Evolutionary conservation across 53 echinoderm and acorn worm species (phyloP).

Genomic region (Stichopus horrens): DNA sequence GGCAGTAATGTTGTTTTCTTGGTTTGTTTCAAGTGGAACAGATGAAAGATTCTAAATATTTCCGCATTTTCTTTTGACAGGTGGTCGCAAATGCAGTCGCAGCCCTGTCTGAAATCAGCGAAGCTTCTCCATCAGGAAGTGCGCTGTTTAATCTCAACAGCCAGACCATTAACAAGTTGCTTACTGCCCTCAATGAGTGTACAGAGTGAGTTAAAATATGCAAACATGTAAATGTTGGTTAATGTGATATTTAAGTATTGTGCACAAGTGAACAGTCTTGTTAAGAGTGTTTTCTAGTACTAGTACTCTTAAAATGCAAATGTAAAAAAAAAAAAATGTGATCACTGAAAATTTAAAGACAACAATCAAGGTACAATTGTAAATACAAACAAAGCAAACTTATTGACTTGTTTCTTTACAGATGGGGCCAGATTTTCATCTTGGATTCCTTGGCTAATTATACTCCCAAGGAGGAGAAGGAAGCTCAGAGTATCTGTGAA

Average conservation of each 20-base stretch:
- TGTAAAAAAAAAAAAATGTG: background rate
- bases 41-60: background rate
- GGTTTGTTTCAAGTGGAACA: too few relatives aligned
- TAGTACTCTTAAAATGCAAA: background rate
- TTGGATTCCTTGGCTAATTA: conserved; percentile 89
- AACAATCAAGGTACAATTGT: too few relatives aligned
- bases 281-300: background rate
- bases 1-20: too few relatives aligned
- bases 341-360: background rate
- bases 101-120: conserved; percentile 96
- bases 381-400: too few relatives aligned
- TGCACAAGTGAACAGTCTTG: background rate
- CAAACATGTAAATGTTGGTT: background rate
- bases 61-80: conserved; percentile 47
- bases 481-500: conserved; percentile 96
- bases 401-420: conserved; percentile 33
- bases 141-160: conserved; percentile 89
- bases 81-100: conserved; percentile 99
- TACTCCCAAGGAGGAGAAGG: conserved; percentile 92
- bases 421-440: conserved; percentile 97
- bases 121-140: conserved; percentile 86
- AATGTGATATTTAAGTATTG: background rate
- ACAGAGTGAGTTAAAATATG: conserved; percentile 77
- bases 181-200: conserved; percentile 97
- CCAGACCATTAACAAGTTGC: conserved; percentile 95